Base-by-base conservation (phyloP, 2,888 invertebrate species). In the Agrotis clavis region DNA sequence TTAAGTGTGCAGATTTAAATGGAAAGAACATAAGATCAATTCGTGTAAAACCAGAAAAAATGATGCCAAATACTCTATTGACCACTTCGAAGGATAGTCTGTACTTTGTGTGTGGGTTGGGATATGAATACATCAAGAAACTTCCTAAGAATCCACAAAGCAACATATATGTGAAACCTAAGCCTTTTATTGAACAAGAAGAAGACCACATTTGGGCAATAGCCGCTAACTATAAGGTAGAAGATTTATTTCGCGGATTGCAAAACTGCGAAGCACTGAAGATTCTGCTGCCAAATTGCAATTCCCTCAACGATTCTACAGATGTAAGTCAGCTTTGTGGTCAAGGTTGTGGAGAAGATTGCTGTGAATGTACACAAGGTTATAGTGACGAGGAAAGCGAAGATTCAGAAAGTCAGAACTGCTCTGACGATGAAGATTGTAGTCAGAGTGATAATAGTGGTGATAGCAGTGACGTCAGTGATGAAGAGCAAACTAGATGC, bases 11-110 rank as follows among this genome's bases (percentile, higher is more conserved):
- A 14, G 65, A 68, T 21, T 54, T 65, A 0, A 47, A 47, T 19
- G 68, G 47, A 47, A 30, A 45, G 0, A 68, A 53, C 30, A 13
- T 16, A 45, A 45, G 16, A 19, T 64, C n/a, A 19, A 60, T 45
- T 16, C 16, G 11, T 16, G 19, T 21, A 60, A 19, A 21, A 11
- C 16, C 45, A 45, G 14, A 5, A 45, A 41, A 18, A 60, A 16
- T 11, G 5, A 14, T 9, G 21, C 60, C 5, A 14, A n/a, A 35
- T 3, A 7, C 13, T 14, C n/a, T 35, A 3, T 30, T 68, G 14
- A 21, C 18, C 4, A 9, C 65, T 35, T 54, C 68, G 6, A 68
- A 66, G 6, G 66, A 68, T 47, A 11, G 7, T n/a, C 21, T 68
- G 6, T 68, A 68, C 18, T 68, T 30, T 54, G 35, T 35, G 16